These are phyloP conservation scores for Hedya salicella DNA, from an alignment of 2,888 invertebrate species.

Conservation along the genomic window DNA sequence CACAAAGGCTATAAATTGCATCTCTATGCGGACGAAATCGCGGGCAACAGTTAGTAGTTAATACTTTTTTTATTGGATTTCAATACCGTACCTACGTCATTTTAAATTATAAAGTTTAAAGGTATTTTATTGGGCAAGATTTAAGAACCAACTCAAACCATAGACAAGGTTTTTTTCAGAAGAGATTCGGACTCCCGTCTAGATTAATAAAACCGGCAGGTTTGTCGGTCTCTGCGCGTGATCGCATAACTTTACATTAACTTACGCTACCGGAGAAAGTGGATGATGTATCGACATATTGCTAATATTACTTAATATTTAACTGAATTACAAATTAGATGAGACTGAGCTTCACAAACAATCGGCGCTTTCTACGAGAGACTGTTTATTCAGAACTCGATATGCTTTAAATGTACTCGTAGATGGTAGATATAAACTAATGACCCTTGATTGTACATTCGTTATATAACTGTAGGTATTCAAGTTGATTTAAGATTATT, in stretches of 20 bases:
- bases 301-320: slow-evolving; percentile 30
- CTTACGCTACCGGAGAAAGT: slow-evolving; percentile 33
- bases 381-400: background rate
- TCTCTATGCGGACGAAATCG: too few species aligned
- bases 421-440: slow-evolving; percentile 15
- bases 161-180: too few species aligned
- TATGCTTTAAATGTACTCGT: background rate
- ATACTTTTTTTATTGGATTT: too few species aligned
- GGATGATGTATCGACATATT: slow-evolving; percentile 32
- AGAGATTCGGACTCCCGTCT: background rate
- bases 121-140: too few species aligned
- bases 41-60: too few species aligned
- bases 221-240: background rate
- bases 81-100: too few species aligned
- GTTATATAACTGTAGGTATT: background rate
- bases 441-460: background rate
- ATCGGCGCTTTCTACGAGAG: slow-evolving; percentile 23
- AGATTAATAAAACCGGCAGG: background rate
- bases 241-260: slow-evolving; percentile 32
- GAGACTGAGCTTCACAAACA: slow-evolving; percentile 20
- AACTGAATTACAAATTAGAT: slow-evolving; percentile 23
- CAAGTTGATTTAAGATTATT: too few species aligned
- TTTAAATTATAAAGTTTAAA: too few species aligned
- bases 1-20: too few species aligned
- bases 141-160: too few species aligned